Conservation (phyloP, 2,113 vertebrate genomes). For the Himantopus leucocephalus region DNA sequence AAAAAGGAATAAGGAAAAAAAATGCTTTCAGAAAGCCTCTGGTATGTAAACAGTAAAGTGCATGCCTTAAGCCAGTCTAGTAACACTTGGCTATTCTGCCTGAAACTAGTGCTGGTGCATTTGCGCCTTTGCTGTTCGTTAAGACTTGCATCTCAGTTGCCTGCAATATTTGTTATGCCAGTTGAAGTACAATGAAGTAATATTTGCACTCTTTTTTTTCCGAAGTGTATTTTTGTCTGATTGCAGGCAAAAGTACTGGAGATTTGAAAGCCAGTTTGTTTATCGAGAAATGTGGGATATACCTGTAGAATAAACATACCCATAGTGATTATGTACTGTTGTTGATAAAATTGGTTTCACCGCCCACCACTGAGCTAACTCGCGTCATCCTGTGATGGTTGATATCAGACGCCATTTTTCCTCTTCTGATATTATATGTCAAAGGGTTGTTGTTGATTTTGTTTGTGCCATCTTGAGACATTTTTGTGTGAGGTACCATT, state of each 20-base stretch:
- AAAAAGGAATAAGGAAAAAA: background rate
- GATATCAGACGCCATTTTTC: background rate
- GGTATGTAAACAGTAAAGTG: background rate
- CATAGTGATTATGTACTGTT: background rate
- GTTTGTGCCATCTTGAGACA: background rate
- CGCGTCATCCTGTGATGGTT: fast-evolving
- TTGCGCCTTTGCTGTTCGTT: background rate
- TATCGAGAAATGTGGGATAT: background rate
- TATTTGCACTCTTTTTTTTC: background rate
- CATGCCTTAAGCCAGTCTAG: background rate
- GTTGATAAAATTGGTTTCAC: slow-evolving; percentile 1
- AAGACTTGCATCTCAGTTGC: background rate
- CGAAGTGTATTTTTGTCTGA: background rate
- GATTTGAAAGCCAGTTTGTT: background rate
- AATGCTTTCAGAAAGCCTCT: background rate
- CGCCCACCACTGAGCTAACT: background rate
- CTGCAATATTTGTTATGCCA: background rate
- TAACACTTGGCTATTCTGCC: background rate
- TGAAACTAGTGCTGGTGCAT: background rate
- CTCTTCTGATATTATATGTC: background rate
- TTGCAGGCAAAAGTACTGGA: background rate
- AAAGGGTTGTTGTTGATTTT: background rate
- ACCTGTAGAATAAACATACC: background rate
- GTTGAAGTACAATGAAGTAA: background rate
- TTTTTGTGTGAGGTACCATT: background rate